Conservation (phyloP, 37 sponge, comb jelly and placozoan genomes). For the Aphrocallistes beatrix region DNA sequence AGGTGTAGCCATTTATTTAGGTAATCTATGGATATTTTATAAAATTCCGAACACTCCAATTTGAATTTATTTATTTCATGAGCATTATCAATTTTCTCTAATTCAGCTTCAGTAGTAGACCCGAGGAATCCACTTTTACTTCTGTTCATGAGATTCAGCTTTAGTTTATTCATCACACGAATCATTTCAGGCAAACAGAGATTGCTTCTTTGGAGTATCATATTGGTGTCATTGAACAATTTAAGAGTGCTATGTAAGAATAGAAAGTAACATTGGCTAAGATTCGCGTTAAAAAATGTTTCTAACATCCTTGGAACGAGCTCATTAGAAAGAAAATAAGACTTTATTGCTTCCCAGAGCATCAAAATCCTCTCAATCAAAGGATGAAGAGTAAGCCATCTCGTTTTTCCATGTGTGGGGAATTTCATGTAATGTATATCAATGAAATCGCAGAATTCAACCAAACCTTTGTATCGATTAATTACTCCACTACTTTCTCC, state of each 20-base stretch:
- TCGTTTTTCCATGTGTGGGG: neutral
- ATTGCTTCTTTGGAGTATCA: constrained; percentile 3
- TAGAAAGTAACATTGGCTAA: neutral
- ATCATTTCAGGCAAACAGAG: constrained; percentile 2
- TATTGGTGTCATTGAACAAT: neutral
- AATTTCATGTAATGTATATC: neutral
- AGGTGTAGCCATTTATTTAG: constrained; percentile 2
- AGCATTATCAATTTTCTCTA: neutral
- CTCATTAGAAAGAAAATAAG: constrained; percentile 7
- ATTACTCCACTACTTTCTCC: constrained; percentile 1
- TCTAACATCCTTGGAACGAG: neutral
- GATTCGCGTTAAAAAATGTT: neutral
- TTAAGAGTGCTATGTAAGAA: neutral
- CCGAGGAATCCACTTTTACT: neutral
- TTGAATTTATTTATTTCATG: neutral
- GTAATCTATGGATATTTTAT: neutral
- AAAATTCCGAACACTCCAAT: neutral
- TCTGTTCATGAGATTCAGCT: neutral
- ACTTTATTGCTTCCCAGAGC: constrained; percentile 5
- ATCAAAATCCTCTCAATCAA: constrained; percentile 1
- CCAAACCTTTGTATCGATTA: neutral
- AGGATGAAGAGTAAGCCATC: neutral
- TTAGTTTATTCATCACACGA: neutral
- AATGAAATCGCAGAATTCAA: neutral
- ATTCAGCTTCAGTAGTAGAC: neutral